Conservation (phyloP, 2,113 vertebrate species). For the Rhinichthys klamathensis region DNA sequence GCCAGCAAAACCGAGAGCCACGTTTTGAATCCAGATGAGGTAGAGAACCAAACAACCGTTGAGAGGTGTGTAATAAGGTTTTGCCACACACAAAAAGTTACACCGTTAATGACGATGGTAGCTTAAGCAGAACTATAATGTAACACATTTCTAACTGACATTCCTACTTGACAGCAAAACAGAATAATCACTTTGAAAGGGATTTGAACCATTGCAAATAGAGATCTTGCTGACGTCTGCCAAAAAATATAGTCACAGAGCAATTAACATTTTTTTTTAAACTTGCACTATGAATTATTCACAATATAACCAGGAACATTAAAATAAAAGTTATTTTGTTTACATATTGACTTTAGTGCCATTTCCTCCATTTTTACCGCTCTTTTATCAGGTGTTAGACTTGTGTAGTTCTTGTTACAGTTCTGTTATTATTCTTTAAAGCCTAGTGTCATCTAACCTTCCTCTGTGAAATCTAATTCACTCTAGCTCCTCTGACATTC, state of each 20-base stretch:
- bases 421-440: not conserved
- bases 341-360: not conserved
- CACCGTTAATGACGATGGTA: not conserved
- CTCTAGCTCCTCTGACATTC: no score
- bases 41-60: constrained; percentile 89
- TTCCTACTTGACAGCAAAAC: not conserved
- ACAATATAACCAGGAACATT: not conserved
- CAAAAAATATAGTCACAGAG: not conserved
- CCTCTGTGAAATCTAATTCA: constrained; percentile 15
- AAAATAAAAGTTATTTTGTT: not conserved
- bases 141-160: not conserved
- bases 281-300: not conserved
- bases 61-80: constrained; percentile 78
- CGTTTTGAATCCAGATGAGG: constrained; percentile 84
- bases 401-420: not conserved
- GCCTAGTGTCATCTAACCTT: not conserved
- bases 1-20: constrained; percentile 77
- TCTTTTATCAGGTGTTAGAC: not conserved
- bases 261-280: not conserved
- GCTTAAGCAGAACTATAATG: not conserved
- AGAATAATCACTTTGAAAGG: not conserved
- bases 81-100: not conserved
- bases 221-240: not conserved
- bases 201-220: not conserved
- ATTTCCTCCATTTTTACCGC: not conserved